Percentiles rank a stretch among this genome's conserved stretches.
These are phyloP conservation scores for Drosophila formosana DNA, from an alignment of 2,888 invertebrate genomes.

Conservation along the genomic window DNA sequence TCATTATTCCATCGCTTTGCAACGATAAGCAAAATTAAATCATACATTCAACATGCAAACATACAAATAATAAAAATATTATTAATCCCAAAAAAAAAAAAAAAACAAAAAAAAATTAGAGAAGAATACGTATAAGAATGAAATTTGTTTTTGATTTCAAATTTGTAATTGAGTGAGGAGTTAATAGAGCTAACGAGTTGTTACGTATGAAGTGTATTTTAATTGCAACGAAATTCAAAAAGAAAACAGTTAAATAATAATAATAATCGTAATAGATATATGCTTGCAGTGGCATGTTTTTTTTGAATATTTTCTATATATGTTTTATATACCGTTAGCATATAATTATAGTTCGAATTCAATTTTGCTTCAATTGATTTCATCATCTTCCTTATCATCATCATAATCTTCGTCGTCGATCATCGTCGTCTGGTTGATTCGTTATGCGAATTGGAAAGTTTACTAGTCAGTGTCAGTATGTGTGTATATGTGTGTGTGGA, in stretches of 20 bases:
- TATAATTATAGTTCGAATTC: slow-evolving; percentile 46
- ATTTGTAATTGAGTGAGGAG: slow-evolving; percentile 7
- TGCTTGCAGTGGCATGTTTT: slow-evolving; percentile 58
- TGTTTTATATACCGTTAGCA: slow-evolving; percentile 48
- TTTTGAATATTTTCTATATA: slow-evolving; percentile 54
- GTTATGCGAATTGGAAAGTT: slow-evolving; percentile 67
- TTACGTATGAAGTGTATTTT: slow-evolving; percentile 16
- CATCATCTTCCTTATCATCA: slow-evolving; percentile 6
- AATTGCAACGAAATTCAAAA: not conserved
- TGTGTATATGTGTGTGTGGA: slow-evolving; percentile 29
- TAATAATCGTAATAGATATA: slow-evolving; percentile 21
- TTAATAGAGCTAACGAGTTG: not conserved
- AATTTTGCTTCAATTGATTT: slow-evolving; percentile 43
- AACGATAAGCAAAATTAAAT: slow-evolving; percentile 41
- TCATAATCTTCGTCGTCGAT: not conserved
- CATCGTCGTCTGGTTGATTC: slow-evolving; percentile 40
- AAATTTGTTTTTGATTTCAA: not conserved
- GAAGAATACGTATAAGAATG: slow-evolving; percentile 5
- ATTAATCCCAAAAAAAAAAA: slow-evolving; percentile 1
- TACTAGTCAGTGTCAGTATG: slow-evolving; percentile 30
- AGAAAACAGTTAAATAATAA: not conserved
- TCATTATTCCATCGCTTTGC: slow-evolving; percentile 35
- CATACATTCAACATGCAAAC: slow-evolving; percentile 59
- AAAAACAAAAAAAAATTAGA: slow-evolving; percentile 21
- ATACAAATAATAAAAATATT: slow-evolving; percentile 25